Conservation (phyloP, 2,113 vertebrate genomes). For the Acanthisitta chloris region DNA sequence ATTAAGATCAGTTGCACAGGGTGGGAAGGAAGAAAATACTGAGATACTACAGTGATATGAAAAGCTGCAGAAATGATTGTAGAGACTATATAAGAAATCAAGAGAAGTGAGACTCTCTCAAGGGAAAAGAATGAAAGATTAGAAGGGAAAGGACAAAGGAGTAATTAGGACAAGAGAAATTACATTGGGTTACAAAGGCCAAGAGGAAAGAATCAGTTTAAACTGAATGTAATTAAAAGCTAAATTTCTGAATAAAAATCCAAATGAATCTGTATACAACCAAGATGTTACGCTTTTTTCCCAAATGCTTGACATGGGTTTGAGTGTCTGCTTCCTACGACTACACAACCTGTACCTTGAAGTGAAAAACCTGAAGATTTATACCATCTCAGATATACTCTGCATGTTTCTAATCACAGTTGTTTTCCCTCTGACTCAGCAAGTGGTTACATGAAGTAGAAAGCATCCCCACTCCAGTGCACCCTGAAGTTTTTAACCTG, state of each 20-base stretch:
- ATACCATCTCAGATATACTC: neutral
- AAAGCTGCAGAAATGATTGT: neutral
- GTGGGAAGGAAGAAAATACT: neutral
- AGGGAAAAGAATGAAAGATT: neutral
- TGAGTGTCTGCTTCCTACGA: neutral
- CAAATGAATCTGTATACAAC: neutral
- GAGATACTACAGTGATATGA: neutral
- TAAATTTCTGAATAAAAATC: neutral
- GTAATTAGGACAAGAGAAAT: neutral
- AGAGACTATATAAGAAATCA: neutral
- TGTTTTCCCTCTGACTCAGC: neutral
- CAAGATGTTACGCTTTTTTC: rapidly evolving
- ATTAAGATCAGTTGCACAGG: neutral
- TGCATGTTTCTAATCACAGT: neutral
- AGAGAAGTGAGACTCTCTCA: neutral
- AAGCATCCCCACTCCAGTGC: neutral
- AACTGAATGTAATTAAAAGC: neutral
- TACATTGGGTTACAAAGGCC: neutral
- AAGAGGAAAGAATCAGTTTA: neutral
- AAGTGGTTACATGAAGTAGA: neutral
- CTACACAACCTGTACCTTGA: neutral
- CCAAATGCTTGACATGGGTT: neutral
- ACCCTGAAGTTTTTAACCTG: neutral
- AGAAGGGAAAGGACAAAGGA: neutral
- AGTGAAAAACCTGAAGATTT: neutral